These are phyloP conservation scores for Dusona sp. DNA, from an alignment of 2,888 invertebrate species.

Conservation along the genomic window DNA sequence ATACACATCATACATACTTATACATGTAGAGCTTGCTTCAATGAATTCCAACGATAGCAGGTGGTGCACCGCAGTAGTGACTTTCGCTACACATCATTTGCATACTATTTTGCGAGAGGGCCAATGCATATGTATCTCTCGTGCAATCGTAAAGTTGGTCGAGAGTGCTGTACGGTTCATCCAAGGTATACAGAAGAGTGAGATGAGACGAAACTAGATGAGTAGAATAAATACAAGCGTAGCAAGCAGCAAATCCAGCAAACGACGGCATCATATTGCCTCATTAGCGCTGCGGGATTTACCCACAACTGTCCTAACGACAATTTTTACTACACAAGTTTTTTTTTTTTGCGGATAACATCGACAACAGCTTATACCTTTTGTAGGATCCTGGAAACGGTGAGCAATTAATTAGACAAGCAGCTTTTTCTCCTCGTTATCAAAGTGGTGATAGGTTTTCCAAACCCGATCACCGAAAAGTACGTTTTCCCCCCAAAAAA, in stretches of 20 bases:
- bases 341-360: constrained; percentile 40
- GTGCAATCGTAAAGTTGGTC: constrained; percentile 63
- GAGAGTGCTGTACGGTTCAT: constrained; percentile 54
- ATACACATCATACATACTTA: constrained; percentile 1
- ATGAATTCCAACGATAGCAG: constrained; percentile 47
- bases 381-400: constrained; percentile 1
- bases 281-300: constrained; percentile 72
- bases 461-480: neutral
- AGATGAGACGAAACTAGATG: constrained; percentile 45
- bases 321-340: constrained; percentile 44
- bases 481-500: neutral
- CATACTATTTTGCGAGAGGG: constrained; percentile 74
- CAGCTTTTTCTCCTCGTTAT: constrained; percentile 10
- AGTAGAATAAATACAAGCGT: constrained; percentile 29
- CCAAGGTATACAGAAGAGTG: constrained; percentile 55
- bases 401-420: constrained; percentile 54
- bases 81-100: constrained; percentile 76
- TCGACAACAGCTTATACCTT: constrained; percentile 34
- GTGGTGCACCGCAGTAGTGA: constrained; percentile 67
- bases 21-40: neutral
- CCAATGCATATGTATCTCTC: constrained; percentile 77
- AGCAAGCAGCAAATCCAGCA: constrained; percentile 34
- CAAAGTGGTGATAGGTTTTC: neutral
- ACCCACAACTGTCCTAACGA: constrained; percentile 1
- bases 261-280: constrained; percentile 69